Evolutionary conservation across 2,113 vertebrate genomes (phyloP).

Genomic region (Phycodurus eques): DNA sequence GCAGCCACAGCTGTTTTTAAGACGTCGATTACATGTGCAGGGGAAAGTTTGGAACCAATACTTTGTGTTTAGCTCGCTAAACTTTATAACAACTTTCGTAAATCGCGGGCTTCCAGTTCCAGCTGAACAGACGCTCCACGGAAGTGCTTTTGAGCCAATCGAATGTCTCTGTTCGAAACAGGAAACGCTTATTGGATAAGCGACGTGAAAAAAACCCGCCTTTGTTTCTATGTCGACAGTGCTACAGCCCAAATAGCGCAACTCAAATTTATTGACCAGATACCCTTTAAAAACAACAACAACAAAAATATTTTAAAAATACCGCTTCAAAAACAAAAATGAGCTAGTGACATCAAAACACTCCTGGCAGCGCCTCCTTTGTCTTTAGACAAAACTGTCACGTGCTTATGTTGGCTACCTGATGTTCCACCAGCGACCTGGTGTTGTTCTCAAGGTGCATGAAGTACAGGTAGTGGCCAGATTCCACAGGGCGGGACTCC

Average conservation of each 20-base stretch:
- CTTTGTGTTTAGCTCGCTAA: not conserved
- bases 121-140: constrained; percentile 5
- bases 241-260: not conserved
- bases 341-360: not conserved
- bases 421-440: too few species aligned
- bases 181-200: constrained; percentile 40
- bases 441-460: too few species aligned
- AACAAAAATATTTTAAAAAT: not conserved
- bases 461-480: too few species aligned
- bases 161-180: constrained; percentile 6
- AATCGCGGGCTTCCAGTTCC: constrained; percentile 41
- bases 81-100: constrained; percentile 20
- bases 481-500: too few species aligned
- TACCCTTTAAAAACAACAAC: not conserved
- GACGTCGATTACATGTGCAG: not conserved
- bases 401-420: too few species aligned
- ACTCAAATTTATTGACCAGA: constrained; percentile 24
- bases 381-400: too few species aligned
- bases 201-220: constrained; percentile 21
- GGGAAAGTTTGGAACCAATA: not conserved
- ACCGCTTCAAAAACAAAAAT: not conserved
- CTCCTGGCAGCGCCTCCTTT: not conserved
- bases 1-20: not conserved
- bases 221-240: constrained; percentile 17
- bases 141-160: constrained; percentile 51